Percentiles rank a stretch among this genome's conserved stretches.
Evolutionary conservation across 2,113 vertebrate genomes (phyloP).

Genomic region (Crotophaga sulcirostris): DNA sequence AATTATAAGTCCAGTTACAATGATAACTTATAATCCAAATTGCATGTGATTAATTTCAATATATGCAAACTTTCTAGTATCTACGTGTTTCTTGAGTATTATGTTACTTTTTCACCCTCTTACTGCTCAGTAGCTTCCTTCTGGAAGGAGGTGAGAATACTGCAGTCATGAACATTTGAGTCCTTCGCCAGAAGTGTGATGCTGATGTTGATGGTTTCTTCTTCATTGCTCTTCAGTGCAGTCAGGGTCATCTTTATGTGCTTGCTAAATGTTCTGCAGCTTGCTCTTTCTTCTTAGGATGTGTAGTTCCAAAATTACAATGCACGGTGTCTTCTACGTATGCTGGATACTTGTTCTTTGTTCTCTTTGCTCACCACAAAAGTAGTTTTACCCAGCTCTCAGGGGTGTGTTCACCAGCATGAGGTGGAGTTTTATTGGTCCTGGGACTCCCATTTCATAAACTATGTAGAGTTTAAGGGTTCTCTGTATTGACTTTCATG

Average conservation of each 20-base stretch:
- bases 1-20: neutral
- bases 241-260: neutral
- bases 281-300: neutral
- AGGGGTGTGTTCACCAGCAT: neutral
- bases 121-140: neutral
- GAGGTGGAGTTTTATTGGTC: neutral
- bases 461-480: neutral
- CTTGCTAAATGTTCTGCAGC: neutral
- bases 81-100: neutral
- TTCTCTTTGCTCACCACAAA: neutral
- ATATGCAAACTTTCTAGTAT: neutral
- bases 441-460: neutral
- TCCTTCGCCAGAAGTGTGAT: neutral
- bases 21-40: neutral
- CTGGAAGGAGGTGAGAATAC: neutral
- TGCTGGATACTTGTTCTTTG: neutral
- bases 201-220: neutral
- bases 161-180: neutral
- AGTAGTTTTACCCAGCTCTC: neutral
- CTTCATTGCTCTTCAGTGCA: neutral
- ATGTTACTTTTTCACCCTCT: neutral
- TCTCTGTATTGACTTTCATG: neutral
- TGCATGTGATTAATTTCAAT: neutral
- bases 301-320: neutral
- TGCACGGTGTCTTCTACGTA: rapidly evolving